Evolutionary conservation across 2,888 invertebrate species (phyloP), one percentile per base, ranked within the genome.

Genomic region (Andrena praecox): DNA sequence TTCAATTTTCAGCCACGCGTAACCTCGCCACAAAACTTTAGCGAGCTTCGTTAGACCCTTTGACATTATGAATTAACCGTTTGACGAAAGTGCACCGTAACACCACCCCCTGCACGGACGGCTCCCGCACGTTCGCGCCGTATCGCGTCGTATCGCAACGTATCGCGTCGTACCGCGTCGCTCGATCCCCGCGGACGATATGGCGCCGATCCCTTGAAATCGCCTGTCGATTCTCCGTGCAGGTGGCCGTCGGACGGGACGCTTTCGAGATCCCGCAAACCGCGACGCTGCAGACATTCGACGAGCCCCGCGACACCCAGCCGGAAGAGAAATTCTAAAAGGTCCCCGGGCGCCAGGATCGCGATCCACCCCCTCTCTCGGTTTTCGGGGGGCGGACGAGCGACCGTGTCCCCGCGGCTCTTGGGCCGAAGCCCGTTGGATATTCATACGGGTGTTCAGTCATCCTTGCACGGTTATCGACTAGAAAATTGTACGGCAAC

Each of bases 381-480:
- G 52, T 20, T 56, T 27, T n/a, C 48, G 48, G 64, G 20, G 4
- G 31, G 31, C 8, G 56, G 64, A 48, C 70, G 64, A 71, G 76
- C 33, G 29, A 63, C 48, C 54, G 24, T 20, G 48, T 56, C 27
- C 42, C 48, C 35, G 24, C 59, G 24, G 29, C 1, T 59, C 54
- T 52, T 35, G 20, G 59, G 33, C 59, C 62, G 76, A 60, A 69
- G 67, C 50, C 56, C 48, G 64, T 77, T 70, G 82, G 76, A 77
- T 69, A 82, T 78, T 74, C 78, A 72, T 70, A 62, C 63, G 52
- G 50, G 64, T 48, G 77, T 82, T 80, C 82, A 80, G 87, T 90
- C 87, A 85, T 90, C 85, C 85, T 88, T 90, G 88, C 90, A 87
- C 88, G 80, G 84, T 86, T 87, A 90, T 89, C 87, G 88, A 87